Conservation (phyloP, 2,797 vertebrate genomes). For the Lepus oiostolus region DNA sequence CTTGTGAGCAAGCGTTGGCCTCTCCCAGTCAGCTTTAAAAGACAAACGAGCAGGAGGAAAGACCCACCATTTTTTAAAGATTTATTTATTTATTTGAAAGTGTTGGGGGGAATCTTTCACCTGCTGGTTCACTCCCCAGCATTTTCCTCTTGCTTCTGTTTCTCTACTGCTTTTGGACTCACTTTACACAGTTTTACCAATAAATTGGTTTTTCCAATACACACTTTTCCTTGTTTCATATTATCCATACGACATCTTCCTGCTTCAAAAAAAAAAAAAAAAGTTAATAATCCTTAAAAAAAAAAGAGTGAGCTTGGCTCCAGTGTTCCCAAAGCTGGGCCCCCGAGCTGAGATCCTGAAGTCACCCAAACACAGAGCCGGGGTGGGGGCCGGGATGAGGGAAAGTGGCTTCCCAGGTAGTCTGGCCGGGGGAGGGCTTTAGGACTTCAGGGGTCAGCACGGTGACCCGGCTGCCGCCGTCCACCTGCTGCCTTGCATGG, state of each 20-base stretch:
- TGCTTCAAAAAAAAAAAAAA: not conserved
- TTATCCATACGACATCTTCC: not conserved
- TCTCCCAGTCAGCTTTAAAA: not conserved
- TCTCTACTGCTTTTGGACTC: not conserved
- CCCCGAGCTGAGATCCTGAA: conserved; percentile 37
- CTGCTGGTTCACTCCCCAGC: accelerated
- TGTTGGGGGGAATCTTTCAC: no score
- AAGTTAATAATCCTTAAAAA: not conserved
- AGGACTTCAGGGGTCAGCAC: not conserved
- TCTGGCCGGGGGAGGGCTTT: no score
- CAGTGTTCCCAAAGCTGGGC: conserved; percentile 2
- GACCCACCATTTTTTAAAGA: not conserved
- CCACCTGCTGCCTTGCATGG: not conserved
- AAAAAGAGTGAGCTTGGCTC: not conserved
- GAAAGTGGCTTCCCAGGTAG: conserved; percentile 47
- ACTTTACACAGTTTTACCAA: not conserved
- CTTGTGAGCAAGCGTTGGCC: no score
- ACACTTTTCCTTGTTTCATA: not conserved
- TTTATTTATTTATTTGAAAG: no score
- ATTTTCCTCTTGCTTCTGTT: not conserved
- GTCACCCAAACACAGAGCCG: not conserved
- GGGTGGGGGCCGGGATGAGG: not conserved
- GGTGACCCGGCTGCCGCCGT: not conserved
- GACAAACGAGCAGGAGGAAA: not conserved
- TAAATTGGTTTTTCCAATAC: not conserved